Evolutionary conservation across 2,113 vertebrate genomes (phyloP).

Genomic region (Empidonax traillii): DNA sequence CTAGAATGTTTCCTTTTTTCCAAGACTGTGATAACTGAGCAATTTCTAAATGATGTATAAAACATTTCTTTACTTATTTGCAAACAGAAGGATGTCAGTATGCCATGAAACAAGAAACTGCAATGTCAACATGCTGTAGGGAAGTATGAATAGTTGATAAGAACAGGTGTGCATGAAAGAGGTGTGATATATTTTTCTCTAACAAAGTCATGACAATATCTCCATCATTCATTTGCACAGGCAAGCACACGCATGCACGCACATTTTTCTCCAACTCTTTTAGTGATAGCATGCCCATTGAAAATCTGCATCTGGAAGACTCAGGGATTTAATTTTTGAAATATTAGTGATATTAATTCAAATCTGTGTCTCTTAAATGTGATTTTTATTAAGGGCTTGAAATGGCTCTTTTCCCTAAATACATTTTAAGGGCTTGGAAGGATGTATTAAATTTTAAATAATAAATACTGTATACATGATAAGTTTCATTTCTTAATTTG

Average conservation of each 20-base stretch:
- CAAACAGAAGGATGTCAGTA: not conserved
- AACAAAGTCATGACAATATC: not conserved
- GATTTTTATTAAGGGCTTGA: slow-evolving; percentile 27
- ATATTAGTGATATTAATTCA: not conserved
- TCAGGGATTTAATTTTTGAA: not conserved
- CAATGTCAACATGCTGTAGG: not conserved
- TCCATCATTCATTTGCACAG: not conserved
- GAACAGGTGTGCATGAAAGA: not conserved
- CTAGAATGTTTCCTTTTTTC: not conserved
- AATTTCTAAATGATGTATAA: not conserved
- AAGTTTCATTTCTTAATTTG: slow-evolving; percentile 35
- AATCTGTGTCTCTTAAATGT: not conserved
- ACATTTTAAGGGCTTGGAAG: slow-evolving; percentile 13
- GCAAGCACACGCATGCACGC: not conserved
- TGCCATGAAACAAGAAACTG: not conserved
- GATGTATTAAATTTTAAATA: slow-evolving; percentile 30
- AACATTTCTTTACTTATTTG: not conserved
- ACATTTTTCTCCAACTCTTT: not conserved
- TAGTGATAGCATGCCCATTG: not conserved
- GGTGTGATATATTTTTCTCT: not conserved
- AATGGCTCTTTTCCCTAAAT: not conserved
- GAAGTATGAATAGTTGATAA: not conserved
- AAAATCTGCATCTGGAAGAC: not conserved
- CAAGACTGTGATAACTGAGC: not conserved
- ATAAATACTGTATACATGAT: slow-evolving; percentile 39